Evolutionary conservation across 2,797 vertebrate genomes (phyloP), one percentile per base, ranked within the genome.

Genomic region (Phataginus tetradactyla): DNA sequence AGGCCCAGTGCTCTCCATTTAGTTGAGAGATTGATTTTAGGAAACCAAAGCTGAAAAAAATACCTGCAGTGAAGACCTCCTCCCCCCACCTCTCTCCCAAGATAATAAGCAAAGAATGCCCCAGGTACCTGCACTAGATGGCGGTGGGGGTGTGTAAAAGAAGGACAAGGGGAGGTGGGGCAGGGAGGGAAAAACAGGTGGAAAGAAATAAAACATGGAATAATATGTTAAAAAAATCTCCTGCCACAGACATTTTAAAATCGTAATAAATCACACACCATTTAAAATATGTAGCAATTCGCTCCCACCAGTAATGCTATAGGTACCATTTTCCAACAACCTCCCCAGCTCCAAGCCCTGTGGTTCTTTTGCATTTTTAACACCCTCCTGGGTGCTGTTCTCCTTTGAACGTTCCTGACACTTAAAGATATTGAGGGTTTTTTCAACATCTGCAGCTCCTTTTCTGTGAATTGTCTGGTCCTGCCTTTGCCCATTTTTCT

Each of bases 241-340:
- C 68, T 7, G 42, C 64, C 25, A 11, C 7, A 21, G 34, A 61
- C 57, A 27, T 27, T 81, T 37, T 9, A 20, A 34, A 61, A 55
- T 39, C 23, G 23, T 78, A 63, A 34, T 25, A 17, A n/a, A 4
- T 5, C n/a, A n/a, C 25, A 13, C 27, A 13, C n/a, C 9, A 14
- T 39, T 68, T 49, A 27, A 49, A 69, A 27, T 42, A 42, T 6
- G 27, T 21, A 59, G 63, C 18, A 4, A 21, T 21, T 74, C 37
- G 0, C 21, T 32, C 7, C 51, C 25, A 1, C 20, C 4, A 5
- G 64, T 7, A 10, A 32, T 15, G 75, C 34, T 14, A 3, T 4
- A 49, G 32, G 21, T 59, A 18, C 34, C 59, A 4, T 32, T 12
- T 34, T 32, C 39, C 32, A 5, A 25, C 53, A 39, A 7, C 34